Base-by-base conservation (phyloP, 2,797 vertebrate genomes). In the Scleropages formosus region DNA sequence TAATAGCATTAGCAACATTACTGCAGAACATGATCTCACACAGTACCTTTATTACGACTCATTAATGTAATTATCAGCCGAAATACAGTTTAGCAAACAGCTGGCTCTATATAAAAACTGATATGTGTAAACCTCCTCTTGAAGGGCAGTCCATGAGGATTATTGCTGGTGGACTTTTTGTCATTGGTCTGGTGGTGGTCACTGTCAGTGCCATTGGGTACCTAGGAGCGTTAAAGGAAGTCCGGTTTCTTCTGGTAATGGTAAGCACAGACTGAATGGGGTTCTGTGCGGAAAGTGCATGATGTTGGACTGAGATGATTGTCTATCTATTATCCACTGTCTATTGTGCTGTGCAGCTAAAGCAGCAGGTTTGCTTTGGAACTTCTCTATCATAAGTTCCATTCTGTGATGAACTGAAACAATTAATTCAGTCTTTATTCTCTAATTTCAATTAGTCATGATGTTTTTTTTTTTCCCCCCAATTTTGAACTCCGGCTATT, bases 171-270 rank as follows among this genome's bases (percentile, higher is more conserved):
- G 85, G 86, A 0, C 84, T 91, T 24, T 68, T 90, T 64, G 0
- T 88, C 47, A 85, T 89, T 0, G 90, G 91, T 0, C 79, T 82
- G 0, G 67, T 87, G 67, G 90, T 88, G 73, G 8, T 79, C 0
- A 11, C 12, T 1, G 80, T 86, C 72, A 78, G 82, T 7, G 4
- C 86, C 0, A 10, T 84, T 26, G 91, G 88, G 7, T 89, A 83
- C 74, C 12, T 77, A 0, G 89, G 84, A 1, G 77, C 81, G 3
- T 22, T 26, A 15, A 76, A 76, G 44, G 75, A 76, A 76, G n/a
- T 76, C 58, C 39, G 24, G 49, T 62, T 59, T 20, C 12, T 76
- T n/a, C 61, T 70, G 44, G 11, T 70, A 18, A 24, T 76, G 56
- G 75, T 20, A 62, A 76, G 75, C 44, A 16, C 13, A 20, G 4